Evolutionary conservation across 37 sponge, comb jelly and placozoan genomes (phyloP), one percentile per base, ranked within the genome.

Genomic region (Beroe forskalii): DNA sequence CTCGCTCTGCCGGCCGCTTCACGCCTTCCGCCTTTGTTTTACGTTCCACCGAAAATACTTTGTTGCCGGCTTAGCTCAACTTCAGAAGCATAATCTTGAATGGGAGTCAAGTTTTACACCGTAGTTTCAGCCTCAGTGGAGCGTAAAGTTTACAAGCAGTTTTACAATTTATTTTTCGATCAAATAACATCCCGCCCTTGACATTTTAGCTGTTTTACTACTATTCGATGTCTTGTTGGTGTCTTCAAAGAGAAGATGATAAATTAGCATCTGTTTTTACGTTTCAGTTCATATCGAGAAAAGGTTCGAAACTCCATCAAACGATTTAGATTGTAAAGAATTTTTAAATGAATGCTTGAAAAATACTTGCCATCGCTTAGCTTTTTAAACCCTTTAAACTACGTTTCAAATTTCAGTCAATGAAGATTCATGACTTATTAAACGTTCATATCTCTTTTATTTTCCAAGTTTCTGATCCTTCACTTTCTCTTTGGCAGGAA

Each of bases 111-210:
- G 38, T 69, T 69, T 69, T 69, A 69, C 72, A 69, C 32, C 9
- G 27, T 36, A 33, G 72, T 69, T 69, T 69, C 72, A 69, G 19
- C 17, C 9, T 69, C 72, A 69, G 27, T 69, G 33, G 38, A 69
- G 72, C 72, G 32, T 69, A 69, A 36, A 69, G 66, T 27, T 69
- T 27, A 69, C 72, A 69, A 32, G 72, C 72, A 69, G 72, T 69
- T 69, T 69, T 69, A 69, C 72, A 69, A 69, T 12, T 48, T 48
- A 48, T 48, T 48, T 48, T 48, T 48, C 55, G 55, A 48, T 48
- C 55, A 48, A 48, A 48, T 12, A 48, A 48, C 6, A 48, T 48
- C 12, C 55, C 55, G 55, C 55, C 55, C 12, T 48, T 12, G n/a
- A n/a, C n/a, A n/a, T n/a, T n/a, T n/a, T n/a, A n/a, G n/a, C n/a